These are phyloP conservation scores for Dendrophyllia cribrosa DNA, from an alignment of 64 coral and sea anemone species.

Conservation along the genomic window DNA sequence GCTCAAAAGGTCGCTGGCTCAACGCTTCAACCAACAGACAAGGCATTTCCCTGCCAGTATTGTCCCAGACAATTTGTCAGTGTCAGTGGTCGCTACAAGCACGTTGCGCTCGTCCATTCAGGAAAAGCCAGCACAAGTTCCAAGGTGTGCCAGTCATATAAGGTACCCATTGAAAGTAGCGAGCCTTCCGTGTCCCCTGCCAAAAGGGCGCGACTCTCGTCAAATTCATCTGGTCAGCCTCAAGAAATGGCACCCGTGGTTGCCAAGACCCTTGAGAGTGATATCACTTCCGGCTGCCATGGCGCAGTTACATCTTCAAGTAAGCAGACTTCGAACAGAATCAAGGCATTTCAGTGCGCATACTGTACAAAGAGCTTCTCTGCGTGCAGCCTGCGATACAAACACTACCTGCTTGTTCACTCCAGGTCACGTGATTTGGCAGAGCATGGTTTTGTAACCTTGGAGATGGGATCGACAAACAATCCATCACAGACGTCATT, in stretches of 20 bases:
- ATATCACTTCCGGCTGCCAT: not conserved
- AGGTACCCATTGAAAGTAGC: not conserved
- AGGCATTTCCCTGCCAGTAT: not conserved
- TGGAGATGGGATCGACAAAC: not conserved
- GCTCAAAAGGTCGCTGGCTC: not conserved
- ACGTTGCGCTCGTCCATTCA: no score
- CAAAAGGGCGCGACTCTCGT: not conserved
- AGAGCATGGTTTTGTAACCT: not conserved
- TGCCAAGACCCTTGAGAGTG: not conserved
- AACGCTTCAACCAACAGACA: not conserved
- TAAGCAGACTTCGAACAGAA: not conserved
- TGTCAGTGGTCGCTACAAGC: not conserved
- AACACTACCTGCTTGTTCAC: conserved; percentile 2
- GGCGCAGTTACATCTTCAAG: no score
- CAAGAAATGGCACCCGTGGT: not conserved
- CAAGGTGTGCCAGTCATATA: not conserved
- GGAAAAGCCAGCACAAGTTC: not conserved
- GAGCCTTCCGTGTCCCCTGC: not conserved
- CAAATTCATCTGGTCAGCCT: not conserved
- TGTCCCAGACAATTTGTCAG: not conserved
- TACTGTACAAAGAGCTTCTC: conserved; percentile 15
- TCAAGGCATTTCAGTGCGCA: not conserved
- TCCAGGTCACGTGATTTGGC: not conserved
- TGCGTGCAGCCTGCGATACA: not conserved
- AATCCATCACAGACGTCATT: not conserved